Evolutionary conservation across 1,140 invertebrate species (phyloP).

Genomic region (Lycorma delicatula): DNA sequence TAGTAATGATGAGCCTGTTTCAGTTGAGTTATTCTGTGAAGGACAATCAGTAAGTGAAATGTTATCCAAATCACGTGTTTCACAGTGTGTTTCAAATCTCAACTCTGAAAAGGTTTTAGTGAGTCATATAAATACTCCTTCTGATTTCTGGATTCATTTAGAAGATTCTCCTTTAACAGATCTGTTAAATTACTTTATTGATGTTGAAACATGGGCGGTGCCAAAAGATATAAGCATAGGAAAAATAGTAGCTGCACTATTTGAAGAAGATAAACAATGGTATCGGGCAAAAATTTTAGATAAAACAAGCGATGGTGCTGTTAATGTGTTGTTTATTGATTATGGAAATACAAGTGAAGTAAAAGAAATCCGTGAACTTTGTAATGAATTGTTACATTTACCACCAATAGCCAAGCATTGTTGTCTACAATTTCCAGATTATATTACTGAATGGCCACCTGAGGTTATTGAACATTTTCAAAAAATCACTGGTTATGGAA

Average conservation of each 20-base stretch:
- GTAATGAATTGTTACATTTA: slow-evolving; percentile 34
- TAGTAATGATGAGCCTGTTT: neutral
- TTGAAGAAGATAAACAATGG: slow-evolving; percentile 51
- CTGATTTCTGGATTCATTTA: slow-evolving; percentile 21
- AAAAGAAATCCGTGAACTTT: slow-evolving; percentile 36
- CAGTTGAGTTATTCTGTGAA: slow-evolving; percentile 7
- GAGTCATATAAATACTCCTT: slow-evolving; percentile 14
- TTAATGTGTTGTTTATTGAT: slow-evolving; percentile 46
- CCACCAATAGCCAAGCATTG: slow-evolving; percentile 32
- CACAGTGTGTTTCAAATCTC: too few relatives aligned
- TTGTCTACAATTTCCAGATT: neutral
- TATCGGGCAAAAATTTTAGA: slow-evolving; percentile 56
- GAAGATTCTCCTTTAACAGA: slow-evolving; percentile 2
- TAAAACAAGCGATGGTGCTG: slow-evolving; percentile 42
- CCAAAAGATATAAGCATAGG: slow-evolving; percentile 40
- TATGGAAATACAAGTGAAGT: slow-evolving; percentile 44
- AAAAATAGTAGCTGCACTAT: slow-evolving; percentile 52
- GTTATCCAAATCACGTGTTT: too few relatives aligned
- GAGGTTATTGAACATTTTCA: neutral
- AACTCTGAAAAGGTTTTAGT: slow-evolving; percentile 13
- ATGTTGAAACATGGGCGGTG: slow-evolving; percentile 42
- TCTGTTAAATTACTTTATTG: slow-evolving; percentile 31
- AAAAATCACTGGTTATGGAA: neutral
- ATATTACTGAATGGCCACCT: neutral
- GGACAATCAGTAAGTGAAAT: neutral